Evolutionary conservation across 2,888 invertebrate genomes (phyloP), one percentile per base, ranked within the genome.

Genomic region (Eretmocerus hayati): DNA sequence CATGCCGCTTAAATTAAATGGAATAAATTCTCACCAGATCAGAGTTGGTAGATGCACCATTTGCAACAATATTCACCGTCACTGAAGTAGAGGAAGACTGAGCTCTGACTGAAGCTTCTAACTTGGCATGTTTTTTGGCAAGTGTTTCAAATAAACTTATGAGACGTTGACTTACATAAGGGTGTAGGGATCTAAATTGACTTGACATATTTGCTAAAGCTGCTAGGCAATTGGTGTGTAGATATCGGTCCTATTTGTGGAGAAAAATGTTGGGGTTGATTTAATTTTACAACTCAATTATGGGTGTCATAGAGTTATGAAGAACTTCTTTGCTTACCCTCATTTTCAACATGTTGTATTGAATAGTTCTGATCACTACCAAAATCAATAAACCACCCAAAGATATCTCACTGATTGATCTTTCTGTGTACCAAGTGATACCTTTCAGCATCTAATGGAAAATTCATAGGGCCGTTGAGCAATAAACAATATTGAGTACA

Each of bases 121-220:
- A 66, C 33, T 85, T 77, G 1, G 79, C 75, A 72, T 90, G 90
- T 59, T 93, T 85, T 64, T 92, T 93, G 2, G 91, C 87, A 45
- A 96, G 75, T 1, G 91, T 89, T 70, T 93, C 92, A 64, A 94
- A 93, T 33, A 95, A 72, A 31, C 91, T 91, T 47, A 99, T 82
- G 52, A 99, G 74, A 61, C 94, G 81, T 72, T 99, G 97, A 47
- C 95, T 90, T 8, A 96, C 97, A 68, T 95, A 94, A 0, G 96
- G 92, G 72, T 96, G 94, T 18, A 99, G 75, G 48, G 89, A 83
- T 61, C 90, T 81, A 71, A 97, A 97, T 66, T 87, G 86, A 57
- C 84, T 85, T 31, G 96, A 96, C 97, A 99, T 97, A 64, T 99
- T 99, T 15, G 99, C 97, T 59, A 99, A 78, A 5, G 97, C 96